phyloP scores from a whole-genome alignment of 1,140 invertebrate species.

The Cecropterus lyciades region DNA sequence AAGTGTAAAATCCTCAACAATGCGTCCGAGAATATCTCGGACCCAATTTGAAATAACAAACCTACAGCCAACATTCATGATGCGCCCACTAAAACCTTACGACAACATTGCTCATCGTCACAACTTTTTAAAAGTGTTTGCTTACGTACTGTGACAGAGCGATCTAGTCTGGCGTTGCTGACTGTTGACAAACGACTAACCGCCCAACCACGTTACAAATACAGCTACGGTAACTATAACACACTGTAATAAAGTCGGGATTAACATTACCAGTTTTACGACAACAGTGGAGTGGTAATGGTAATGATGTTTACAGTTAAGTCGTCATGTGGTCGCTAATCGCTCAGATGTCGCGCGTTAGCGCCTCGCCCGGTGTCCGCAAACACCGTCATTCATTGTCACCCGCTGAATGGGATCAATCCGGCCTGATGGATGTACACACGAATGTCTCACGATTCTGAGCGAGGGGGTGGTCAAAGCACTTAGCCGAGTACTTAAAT shows the following conservation, averaged over 20 bases:
- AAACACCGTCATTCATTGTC: constrained; percentile 79
- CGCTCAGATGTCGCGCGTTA: constrained; percentile 74
- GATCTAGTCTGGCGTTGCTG: constrained; percentile 71
- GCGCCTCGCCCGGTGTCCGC: constrained; percentile 80
- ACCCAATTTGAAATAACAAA: constrained; percentile 75
- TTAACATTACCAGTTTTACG: constrained; percentile 5
- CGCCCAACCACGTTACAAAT: constrained; percentile 10
- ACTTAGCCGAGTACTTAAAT: constrained; percentile 9
- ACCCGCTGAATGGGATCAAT: constrained; percentile 63
- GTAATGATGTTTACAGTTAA: constrained; percentile 83
- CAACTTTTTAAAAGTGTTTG: constrained; percentile 81
- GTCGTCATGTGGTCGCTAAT: constrained; percentile 77
- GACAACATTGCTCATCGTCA: constrained; percentile 78
- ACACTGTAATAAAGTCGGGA: constrained; percentile 39
- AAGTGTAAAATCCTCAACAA: constrained; percentile 64
- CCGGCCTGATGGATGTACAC: constrained; percentile 50
- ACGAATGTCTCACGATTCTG: constrained; percentile 39
- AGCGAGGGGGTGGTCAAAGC: constrained; percentile 42
- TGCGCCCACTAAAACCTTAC: constrained; percentile 72
- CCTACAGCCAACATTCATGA: constrained; percentile 65
- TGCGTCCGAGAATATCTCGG: constrained; percentile 53
- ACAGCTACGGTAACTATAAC: constrained; percentile 19
- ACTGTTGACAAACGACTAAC: constrained; percentile 61
- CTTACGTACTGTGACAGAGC: constrained; percentile 70
- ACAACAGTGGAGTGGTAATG: constrained; percentile 52